Conservation (phyloP, 2,797 vertebrate species). For the Spinus olivaceus region DNA sequence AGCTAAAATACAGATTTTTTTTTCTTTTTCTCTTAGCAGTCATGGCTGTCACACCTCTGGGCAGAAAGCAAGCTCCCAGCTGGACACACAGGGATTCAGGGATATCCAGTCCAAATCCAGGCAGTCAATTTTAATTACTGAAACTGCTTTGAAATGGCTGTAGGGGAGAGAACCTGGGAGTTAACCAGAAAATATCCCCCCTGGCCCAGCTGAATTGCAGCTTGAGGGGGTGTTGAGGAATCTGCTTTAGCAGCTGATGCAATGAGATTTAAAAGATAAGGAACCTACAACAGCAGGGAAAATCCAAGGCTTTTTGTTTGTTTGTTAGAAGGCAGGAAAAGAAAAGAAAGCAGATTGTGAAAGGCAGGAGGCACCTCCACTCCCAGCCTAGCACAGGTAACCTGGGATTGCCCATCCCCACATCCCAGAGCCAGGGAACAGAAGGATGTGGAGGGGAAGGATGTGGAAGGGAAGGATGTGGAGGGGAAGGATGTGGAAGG, state of each 20-base stretch:
- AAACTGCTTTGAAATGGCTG: not conserved
- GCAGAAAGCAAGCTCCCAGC: not conserved
- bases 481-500: not conserved
- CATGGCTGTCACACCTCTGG: not conserved
- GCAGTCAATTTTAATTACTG: not conserved
- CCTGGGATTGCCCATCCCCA: not conserved
- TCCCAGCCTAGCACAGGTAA: not conserved
- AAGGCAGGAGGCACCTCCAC: not conserved
- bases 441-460: too few relatives aligned
- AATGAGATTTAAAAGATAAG: not conserved
- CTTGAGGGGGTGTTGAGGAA: not conserved
- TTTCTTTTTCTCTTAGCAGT: not conserved
- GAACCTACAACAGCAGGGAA: not conserved
- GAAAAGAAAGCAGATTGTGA: not conserved
- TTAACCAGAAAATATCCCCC: not conserved
- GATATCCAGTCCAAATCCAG: not conserved
- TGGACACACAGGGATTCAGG: not conserved
- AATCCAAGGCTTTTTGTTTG: not conserved
- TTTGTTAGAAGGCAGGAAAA: not conserved
- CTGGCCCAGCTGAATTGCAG: not conserved
- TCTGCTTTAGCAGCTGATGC: not conserved
- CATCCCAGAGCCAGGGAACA: not conserved
- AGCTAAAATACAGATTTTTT: not conserved
- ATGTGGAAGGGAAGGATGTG: too few relatives aligned
- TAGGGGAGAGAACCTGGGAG: not conserved